phyloP scores from a whole-genome alignment of 2,888 invertebrate species.

The Serrognathus titanus region DNA sequence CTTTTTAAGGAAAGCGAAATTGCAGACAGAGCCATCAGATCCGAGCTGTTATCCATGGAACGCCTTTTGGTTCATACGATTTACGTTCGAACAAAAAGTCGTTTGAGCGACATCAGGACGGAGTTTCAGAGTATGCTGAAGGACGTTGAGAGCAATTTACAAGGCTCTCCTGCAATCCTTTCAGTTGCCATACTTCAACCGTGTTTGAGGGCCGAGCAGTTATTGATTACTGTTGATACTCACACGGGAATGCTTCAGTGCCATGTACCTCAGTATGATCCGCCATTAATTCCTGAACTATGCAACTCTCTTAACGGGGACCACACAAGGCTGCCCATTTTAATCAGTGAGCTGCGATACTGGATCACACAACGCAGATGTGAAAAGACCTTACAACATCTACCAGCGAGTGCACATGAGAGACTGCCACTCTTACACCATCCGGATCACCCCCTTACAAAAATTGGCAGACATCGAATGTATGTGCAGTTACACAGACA shows the following conservation, averaged over 20 bases:
- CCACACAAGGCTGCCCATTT: slow-evolving; percentile 60
- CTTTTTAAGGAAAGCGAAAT: slow-evolving; percentile 59
- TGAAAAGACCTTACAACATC: slow-evolving; percentile 90
- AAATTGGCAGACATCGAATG: slow-evolving; percentile 74
- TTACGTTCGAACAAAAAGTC: slow-evolving; percentile 83
- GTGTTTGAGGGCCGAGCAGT: slow-evolving; percentile 86
- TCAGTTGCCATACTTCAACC: slow-evolving; percentile 87
- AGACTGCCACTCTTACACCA: slow-evolving; percentile 79
- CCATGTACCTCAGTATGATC: slow-evolving; percentile 88
- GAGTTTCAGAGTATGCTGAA: slow-evolving; percentile 69
- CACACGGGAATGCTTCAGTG: slow-evolving; percentile 90
- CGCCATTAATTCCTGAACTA: slow-evolving; percentile 76
- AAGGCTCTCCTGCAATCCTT: slow-evolving; percentile 90
- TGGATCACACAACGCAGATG: slow-evolving; percentile 92
- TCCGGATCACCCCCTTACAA: slow-evolving; percentile 73
- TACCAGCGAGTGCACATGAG: slow-evolving; percentile 85
- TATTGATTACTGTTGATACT: slow-evolving; percentile 90
- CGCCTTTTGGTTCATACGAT: slow-evolving; percentile 91
- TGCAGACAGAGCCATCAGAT: slow-evolving; percentile 75
- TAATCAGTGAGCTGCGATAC: slow-evolving; percentile 68
- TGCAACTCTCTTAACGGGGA: slow-evolving; percentile 77
- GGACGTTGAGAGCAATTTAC: slow-evolving; percentile 74
- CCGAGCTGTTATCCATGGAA: slow-evolving; percentile 93
- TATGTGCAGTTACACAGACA: slow-evolving; percentile 81
- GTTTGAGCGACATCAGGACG: slow-evolving; percentile 78